Percentiles rank a stretch among this genome's conserved stretches.
Evolutionary conservation across 1,140 invertebrate genomes (phyloP).

Genomic region (Trichonephila inaurata): DNA sequence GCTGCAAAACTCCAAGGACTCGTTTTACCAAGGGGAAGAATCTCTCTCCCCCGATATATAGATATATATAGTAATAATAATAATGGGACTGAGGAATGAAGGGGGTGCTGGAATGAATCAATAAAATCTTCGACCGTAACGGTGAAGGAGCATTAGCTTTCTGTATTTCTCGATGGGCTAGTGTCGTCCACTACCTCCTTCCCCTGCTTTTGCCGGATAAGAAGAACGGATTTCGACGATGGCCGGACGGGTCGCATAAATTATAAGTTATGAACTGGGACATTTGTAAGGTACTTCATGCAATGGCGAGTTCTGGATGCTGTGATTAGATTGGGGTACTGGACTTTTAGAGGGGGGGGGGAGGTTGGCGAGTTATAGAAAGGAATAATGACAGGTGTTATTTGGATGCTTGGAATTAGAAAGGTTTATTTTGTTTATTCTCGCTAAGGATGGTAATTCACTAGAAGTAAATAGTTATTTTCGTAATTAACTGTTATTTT

Average conservation of each 20-base stretch:
- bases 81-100: conserved; percentile 5
- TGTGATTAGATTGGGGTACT: neutral
- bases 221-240: neutral
- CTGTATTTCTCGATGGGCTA: neutral
- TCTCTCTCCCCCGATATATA: neutral
- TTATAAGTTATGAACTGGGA: neutral
- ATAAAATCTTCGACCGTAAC: conserved; percentile 26
- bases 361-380: neutral
- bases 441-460: too few relatives aligned
- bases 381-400: neutral
- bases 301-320: neutral
- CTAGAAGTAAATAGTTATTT: too few relatives aligned
- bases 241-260: neutral
- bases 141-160: conserved; percentile 1
- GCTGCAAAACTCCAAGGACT: conserved; percentile 23
- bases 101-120: neutral
- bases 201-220: neutral
- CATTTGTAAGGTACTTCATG: neutral
- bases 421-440: neutral
- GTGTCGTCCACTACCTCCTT: neutral
- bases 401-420: neutral
- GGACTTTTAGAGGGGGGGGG: neutral
- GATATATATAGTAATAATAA: conserved; percentile 21
- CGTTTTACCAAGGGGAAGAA: conserved; percentile 13
- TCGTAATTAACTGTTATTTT: too few relatives aligned